Evolutionary conservation across 2,888 invertebrate genomes (phyloP), one percentile per base, ranked within the genome.

Genomic region (Dicyrtomina minuta): DNA sequence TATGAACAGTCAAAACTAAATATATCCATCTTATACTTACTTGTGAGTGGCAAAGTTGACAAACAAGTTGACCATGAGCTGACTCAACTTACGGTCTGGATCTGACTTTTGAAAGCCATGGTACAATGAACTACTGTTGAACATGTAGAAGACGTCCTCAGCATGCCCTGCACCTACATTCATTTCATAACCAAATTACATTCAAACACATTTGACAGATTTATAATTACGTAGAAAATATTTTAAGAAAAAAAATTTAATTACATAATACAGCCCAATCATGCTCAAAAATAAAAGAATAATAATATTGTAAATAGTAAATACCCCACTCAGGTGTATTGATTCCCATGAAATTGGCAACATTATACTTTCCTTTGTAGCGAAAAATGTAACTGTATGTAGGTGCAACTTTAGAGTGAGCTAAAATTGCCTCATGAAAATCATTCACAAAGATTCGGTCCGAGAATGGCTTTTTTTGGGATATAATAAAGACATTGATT

Each of bases 391-490:
- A 77, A 12, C 71, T 60, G 53, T 78, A 78, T 0, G 78, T 78
- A 41, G 75, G 74, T n/a, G 75, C 78, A 49, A 73, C 55, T 53
- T 73, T 70, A 26, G 74, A 68, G 62, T 78, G 78, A 17, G 76
- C 74, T 70, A 74, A 69, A 15, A 76, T 4, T 2, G 72, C 74
- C 43, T 67, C 72, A 20, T 73, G 33, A 43, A 67, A 65, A 24
- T 75, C 78, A 56, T 70, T 58, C 1, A 68, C 46, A 44, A 78
- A 74, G 10, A 70, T 74, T 43, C 78, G 65, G 51, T 78, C 76
- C 13, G 72, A 60, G 22, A 68, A 55, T 15, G 68, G 68, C 68
- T 68, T n/a, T n/a, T n/a, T n/a, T n/a, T n/a, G n/a, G n/a, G n/a
- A n/a, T n/a, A 27, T 56, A 56, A 56, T 12, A 26, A 13, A 22